phyloP scores from a whole-genome alignment of 2,113 vertebrate genomes.

The Panthera uncia region DNA sequence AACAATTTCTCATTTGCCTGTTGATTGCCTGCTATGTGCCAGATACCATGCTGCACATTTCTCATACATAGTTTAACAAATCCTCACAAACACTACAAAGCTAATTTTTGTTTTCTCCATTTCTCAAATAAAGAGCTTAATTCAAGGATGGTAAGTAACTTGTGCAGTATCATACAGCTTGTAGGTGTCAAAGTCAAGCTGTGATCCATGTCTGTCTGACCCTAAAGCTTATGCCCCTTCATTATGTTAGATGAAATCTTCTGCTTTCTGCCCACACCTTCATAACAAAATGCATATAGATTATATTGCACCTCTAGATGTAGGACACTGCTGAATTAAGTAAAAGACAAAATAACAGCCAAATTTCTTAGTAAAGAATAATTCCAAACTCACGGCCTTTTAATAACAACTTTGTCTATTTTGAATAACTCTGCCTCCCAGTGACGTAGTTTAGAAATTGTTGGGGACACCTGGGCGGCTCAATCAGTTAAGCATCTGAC shows the following conservation, averaged over 20 bases:
- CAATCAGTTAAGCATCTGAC: no score
- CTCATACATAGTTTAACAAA: neutral
- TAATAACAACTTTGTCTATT: neutral
- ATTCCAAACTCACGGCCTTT: neutral
- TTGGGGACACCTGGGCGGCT: neutral
- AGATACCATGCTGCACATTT: neutral
- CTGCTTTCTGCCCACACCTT: neutral
- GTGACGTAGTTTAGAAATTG: slow-evolving; percentile 7
- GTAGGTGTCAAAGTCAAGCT: neutral
- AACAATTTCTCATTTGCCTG: neutral
- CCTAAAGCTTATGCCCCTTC: neutral
- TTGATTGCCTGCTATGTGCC: neutral
- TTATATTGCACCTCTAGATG: neutral
- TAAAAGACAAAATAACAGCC: neutral
- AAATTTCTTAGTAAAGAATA: neutral
- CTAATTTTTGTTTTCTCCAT: neutral
- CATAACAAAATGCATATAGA: neutral
- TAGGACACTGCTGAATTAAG: neutral
- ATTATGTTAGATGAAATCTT: neutral
- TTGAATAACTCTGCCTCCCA: neutral
- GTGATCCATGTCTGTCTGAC: neutral
- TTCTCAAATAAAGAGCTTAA: neutral
- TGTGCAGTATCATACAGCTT: neutral
- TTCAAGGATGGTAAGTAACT: neutral
- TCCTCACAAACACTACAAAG: neutral